Evolutionary conservation across 2,797 vertebrate species (phyloP).

Genomic region (Halcyon leucocephala): DNA sequence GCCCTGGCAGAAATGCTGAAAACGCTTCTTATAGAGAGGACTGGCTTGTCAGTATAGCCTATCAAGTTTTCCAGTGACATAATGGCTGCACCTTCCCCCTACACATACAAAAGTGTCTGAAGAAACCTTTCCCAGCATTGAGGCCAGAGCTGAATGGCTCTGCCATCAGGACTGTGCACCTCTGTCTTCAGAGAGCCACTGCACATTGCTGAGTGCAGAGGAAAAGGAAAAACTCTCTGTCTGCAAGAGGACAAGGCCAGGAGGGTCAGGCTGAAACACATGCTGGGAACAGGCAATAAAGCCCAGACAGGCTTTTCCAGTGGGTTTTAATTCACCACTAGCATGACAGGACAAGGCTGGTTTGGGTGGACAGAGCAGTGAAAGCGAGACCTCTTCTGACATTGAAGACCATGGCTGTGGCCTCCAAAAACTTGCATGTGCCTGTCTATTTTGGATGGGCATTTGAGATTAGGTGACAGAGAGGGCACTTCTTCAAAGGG

Average conservation of each 20-base stretch:
- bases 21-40: neutral
- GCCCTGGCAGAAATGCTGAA: neutral
- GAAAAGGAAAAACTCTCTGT: neutral
- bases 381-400: neutral
- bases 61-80: neutral
- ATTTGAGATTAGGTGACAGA: conserved; percentile 19
- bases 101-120: neutral
- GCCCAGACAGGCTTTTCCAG: neutral
- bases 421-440: neutral
- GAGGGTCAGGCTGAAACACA: accelerated
- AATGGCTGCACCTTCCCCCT: neutral
- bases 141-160: neutral
- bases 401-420: neutral
- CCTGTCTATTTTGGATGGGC: neutral
- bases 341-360: neutral
- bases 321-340: neutral
- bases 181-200: neutral
- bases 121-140: neutral
- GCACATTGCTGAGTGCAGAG: accelerated
- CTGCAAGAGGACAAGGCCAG: neutral
- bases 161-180: accelerated
- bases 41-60: neutral
- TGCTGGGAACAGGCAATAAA: neutral
- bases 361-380: neutral
- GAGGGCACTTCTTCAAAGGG: conserved; percentile 7